Conservation (phyloP, 2,113 vertebrate genomes). For the Synodontis membranacea region DNA sequence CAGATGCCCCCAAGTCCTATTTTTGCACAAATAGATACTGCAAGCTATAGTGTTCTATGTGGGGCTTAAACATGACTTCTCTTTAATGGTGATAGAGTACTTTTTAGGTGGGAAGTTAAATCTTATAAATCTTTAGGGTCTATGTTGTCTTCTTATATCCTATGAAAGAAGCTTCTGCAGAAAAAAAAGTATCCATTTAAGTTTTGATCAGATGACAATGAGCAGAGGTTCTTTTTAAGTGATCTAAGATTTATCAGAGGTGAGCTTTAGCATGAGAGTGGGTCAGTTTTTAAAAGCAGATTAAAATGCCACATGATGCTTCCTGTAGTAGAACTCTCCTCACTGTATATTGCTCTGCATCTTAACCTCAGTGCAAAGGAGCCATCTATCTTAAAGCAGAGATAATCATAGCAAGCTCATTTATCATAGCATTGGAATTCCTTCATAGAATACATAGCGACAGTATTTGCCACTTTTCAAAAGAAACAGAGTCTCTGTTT, state of each 20-base stretch:
- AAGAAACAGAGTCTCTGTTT: slow-evolving; percentile 30
- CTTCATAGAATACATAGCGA: slow-evolving; percentile 4
- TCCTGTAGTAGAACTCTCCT: slow-evolving; percentile 38
- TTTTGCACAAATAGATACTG: slow-evolving; percentile 69
- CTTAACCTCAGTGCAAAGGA: slow-evolving; percentile 30
- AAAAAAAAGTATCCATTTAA: slow-evolving; percentile 44
- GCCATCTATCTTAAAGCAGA: slow-evolving; percentile 33
- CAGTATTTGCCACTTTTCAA: slow-evolving; percentile 19
- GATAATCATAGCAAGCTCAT: slow-evolving; percentile 38
- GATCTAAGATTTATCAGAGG: slow-evolving; percentile 55
- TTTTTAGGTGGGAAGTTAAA: slow-evolving; percentile 76
- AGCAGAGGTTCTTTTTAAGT: slow-evolving; percentile 56
- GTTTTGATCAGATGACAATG: slow-evolving; percentile 60
- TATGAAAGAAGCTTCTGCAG: slow-evolving; percentile 60
- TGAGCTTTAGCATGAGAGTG: slow-evolving; percentile 35
- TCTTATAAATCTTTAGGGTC: slow-evolving; percentile 67
- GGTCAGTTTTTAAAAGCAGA: slow-evolving; percentile 52
- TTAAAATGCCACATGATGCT: slow-evolving; percentile 53
- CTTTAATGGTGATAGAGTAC: slow-evolving; percentile 73
- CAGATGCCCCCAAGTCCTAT: slow-evolving; percentile 78
- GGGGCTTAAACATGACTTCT: slow-evolving; percentile 66
- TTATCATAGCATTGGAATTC: slow-evolving; percentile 32
- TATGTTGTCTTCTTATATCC: slow-evolving; percentile 53
- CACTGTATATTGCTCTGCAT: slow-evolving; percentile 28
- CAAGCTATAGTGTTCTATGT: slow-evolving; percentile 58